phyloP scores from a whole-genome alignment of 2,797 vertebrate species.

The Xiphorhynchus erythropygius region DNA sequence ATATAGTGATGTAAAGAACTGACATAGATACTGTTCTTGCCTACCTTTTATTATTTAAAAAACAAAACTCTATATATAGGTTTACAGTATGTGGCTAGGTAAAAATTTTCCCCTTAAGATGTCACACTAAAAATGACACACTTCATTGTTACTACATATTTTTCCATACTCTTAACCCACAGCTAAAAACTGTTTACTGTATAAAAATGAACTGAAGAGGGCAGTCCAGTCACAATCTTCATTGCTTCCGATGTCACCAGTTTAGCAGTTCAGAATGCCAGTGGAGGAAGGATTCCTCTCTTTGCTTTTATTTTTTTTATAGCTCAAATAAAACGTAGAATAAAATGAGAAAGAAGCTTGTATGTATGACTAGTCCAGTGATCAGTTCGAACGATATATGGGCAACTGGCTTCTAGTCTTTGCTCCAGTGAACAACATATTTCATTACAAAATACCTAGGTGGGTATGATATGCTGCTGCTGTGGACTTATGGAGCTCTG shows the following conservation, averaged over 20 bases:
- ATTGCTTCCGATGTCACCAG: not conserved
- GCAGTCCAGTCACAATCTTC: not conserved
- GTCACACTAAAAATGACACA: not conserved
- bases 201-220: not conserved
- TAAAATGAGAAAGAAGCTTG: not conserved
- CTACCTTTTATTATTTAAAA: not conserved
- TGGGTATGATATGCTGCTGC: not conserved
- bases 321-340: not conserved
- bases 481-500: not conserved
- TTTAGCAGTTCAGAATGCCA: not conserved
- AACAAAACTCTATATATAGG: not conserved
- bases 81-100: not conserved
- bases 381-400: not conserved
- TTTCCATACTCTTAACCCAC: not conserved
- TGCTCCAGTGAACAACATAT: not conserved
- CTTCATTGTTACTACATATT: not conserved
- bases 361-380: not conserved
- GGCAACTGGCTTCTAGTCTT: not conserved
- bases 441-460: not conserved
- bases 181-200: not conserved
- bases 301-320: not conserved
- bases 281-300: not conserved
- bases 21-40: not conserved
- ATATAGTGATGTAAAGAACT: not conserved
- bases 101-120: not conserved